phyloP scores from a whole-genome alignment of 1,140 invertebrate species.

The Manduca sexta region DNA sequence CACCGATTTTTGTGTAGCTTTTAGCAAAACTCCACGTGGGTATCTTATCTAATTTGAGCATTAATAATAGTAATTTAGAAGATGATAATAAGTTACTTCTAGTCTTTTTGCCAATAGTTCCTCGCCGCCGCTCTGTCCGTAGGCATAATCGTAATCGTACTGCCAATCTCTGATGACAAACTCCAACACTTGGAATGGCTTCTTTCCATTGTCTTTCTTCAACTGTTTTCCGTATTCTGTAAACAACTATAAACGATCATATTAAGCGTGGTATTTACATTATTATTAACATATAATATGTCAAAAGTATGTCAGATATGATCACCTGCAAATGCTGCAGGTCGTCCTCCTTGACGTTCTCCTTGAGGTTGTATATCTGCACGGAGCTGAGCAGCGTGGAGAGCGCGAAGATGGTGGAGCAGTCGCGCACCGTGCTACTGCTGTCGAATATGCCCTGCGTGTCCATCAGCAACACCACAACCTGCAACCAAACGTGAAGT shows the following conservation, averaged over 20 bases:
- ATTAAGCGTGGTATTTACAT: too few species aligned
- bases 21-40: too few species aligned
- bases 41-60: too few species aligned
- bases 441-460: conserved; percentile 97
- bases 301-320: too few species aligned
- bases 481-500: conserved; percentile 37
- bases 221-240: conserved; percentile 2
- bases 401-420: conserved; percentile 94
- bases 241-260: neutral
- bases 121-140: neutral
- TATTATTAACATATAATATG: too few species aligned
- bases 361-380: conserved; percentile 93
- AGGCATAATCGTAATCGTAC: neutral
- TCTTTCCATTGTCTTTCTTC: neutral
- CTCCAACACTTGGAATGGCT: neutral
- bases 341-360: conserved; percentile 96
- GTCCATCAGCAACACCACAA: conserved; percentile 92
- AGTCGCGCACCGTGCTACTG: conserved; percentile 93
- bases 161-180: conserved; percentile 3
- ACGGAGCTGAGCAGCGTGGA: conserved; percentile 95
- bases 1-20: too few species aligned
- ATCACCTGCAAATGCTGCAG: conserved; percentile 88
- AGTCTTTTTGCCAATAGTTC: too few species aligned
- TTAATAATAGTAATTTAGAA: too few species aligned
- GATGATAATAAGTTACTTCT: too few species aligned